phyloP scores from a whole-genome alignment of 2,888 invertebrate species.

The Holacanthella duospinosa region DNA sequence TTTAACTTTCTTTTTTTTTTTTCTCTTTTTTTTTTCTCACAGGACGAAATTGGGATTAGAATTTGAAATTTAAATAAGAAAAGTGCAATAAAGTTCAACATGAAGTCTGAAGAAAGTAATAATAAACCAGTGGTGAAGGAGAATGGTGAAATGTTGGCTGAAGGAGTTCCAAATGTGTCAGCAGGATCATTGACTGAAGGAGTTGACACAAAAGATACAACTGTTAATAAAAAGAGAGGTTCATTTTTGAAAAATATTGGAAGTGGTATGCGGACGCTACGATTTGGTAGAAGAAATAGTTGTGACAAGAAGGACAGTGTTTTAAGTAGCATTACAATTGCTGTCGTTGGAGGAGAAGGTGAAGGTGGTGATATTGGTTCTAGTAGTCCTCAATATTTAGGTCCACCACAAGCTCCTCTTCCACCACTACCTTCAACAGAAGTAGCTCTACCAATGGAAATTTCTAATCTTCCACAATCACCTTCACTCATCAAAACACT shows the following conservation, averaged over 20 bases:
- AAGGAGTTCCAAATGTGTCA: conserved; percentile 16
- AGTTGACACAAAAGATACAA: too few relatives aligned
- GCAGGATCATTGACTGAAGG: conserved; percentile 35
- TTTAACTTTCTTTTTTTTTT: too few relatives aligned
- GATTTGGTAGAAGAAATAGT: conserved; percentile 20
- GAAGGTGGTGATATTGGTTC: background rate
- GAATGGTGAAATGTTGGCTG: background rate
- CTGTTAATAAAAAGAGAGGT: too few relatives aligned
- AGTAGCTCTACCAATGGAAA: background rate
- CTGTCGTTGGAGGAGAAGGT: background rate
- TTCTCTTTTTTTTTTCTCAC: too few relatives aligned
- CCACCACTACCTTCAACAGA: background rate
- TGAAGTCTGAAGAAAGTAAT: background rate
- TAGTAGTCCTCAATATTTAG: background rate
- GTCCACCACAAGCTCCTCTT: background rate
- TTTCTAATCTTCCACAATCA: background rate
- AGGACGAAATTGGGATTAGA: too few relatives aligned
- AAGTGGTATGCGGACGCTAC: conserved; percentile 33
- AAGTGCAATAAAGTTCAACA: background rate
- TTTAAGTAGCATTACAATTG: background rate
- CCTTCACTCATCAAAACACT: conserved; percentile 1
- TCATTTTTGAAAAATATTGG: conserved; percentile 37
- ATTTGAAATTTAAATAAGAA: too few relatives aligned
- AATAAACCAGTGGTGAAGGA: background rate
- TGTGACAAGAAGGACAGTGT: too few relatives aligned